Evolutionary conservation across 1,140 invertebrate species (phyloP).

Genomic region (Drepana arcuata): DNA sequence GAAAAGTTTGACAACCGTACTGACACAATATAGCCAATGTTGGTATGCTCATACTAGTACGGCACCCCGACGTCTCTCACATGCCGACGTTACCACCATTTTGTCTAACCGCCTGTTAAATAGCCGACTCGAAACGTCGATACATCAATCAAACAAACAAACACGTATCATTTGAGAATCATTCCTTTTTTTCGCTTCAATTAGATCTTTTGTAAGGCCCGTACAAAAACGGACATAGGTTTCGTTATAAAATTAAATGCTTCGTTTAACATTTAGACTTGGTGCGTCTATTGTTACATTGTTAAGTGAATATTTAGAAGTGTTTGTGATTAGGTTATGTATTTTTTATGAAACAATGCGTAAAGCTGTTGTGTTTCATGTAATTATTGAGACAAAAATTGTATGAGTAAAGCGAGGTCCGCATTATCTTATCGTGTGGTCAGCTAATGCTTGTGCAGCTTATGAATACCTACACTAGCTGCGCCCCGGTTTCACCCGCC

Average conservation of each 20-base stretch:
- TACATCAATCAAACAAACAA: conserved; percentile 70
- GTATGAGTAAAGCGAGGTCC: no score
- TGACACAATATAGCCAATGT: conserved; percentile 37
- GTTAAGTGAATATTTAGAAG: conserved; percentile 28
- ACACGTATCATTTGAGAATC: conserved; percentile 55
- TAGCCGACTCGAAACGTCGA: conserved; percentile 56
- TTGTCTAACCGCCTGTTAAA: conserved; percentile 68
- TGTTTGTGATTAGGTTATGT: conserved; percentile 8
- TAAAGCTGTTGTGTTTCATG: no score
- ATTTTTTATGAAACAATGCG: no score
- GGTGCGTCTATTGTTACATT: conserved; percentile 26
- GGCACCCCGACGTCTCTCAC: conserved; percentile 45
- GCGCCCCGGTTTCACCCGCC: no score
- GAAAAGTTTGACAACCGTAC: conserved; percentile 43
- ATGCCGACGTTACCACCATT: conserved; percentile 44
- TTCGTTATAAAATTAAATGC: conserved; percentile 53
- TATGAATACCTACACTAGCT: no score
- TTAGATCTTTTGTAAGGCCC: conserved; percentile 59
- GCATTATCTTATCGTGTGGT: no score
- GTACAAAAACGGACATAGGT: conserved; percentile 38
- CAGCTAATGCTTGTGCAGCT: no score
- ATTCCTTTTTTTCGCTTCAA: conserved; percentile 60
- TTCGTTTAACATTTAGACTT: conserved; percentile 44
- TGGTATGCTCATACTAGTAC: conserved; percentile 36
- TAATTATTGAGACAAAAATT: no score